Conservation (phyloP, 2,113 vertebrate species). For the Cyphomyrus discorhynchus region DNA sequence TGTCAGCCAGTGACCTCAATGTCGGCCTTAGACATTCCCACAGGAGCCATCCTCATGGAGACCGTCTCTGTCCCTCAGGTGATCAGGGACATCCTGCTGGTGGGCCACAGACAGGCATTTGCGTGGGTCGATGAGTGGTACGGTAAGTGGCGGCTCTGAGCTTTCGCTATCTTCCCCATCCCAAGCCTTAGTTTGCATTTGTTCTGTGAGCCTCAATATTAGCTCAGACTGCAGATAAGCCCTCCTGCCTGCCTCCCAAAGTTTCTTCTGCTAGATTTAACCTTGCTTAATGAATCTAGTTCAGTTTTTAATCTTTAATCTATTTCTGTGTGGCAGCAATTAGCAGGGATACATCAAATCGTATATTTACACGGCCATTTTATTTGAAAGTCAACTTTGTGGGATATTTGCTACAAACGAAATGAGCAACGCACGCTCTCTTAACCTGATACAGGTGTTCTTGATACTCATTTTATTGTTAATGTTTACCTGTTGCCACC, state of each 20-base stretch:
- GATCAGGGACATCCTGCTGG: conserved; percentile 60
- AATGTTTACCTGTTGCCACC: neutral
- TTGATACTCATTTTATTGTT: neutral
- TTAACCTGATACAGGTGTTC: neutral
- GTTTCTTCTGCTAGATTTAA: neutral
- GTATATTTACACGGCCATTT: neutral
- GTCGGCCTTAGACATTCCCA: neutral
- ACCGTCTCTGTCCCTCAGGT: conserved; percentile 39
- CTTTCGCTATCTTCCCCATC: neutral
- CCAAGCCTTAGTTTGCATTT: neutral
- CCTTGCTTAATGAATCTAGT: neutral
- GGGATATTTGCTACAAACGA: neutral
- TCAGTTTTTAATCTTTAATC: neutral
- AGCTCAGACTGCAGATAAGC: neutral
- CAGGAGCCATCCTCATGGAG: neutral
- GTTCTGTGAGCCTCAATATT: neutral
- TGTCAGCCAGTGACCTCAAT: no score
- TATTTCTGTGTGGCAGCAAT: neutral
- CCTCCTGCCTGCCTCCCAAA: neutral
- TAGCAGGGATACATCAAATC: neutral
- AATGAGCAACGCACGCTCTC: neutral
- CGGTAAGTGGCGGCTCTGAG: conserved; percentile 44
- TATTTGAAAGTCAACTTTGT: neutral
- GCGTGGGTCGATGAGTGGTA: conserved; percentile 67
- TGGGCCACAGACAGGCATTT: conserved; percentile 60